Conservation (phyloP, 1,140 invertebrate species). For the Bicyclus anynana region DNA sequence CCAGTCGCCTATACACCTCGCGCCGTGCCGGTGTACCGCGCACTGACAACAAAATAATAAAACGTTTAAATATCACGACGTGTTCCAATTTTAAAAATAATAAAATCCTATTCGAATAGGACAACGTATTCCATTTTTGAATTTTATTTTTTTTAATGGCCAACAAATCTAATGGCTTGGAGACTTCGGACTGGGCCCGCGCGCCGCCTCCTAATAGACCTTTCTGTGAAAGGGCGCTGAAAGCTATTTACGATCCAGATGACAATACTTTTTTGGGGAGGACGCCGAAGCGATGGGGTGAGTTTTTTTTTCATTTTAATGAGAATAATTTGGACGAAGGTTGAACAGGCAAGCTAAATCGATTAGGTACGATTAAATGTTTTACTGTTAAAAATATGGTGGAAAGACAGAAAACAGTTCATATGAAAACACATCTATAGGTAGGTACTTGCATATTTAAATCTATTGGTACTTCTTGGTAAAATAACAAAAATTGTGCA, state of each 20-base stretch:
- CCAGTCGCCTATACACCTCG: conserved; percentile 26
- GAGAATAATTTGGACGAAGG: not conserved
- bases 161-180: conserved; percentile 50
- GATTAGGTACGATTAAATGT: too few relatives aligned
- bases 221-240: conserved; percentile 77
- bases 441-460: too few relatives aligned
- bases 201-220: conserved; percentile 65
- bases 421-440: too few relatives aligned
- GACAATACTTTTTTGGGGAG: conserved; percentile 83
- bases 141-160: conserved; percentile 34
- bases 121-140: conserved; percentile 13
- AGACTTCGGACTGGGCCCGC: conserved; percentile 48
- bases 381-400: too few relatives aligned
- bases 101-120: not conserved
- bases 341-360: too few relatives aligned
- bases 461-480: too few relatives aligned
- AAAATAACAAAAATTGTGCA: too few relatives aligned
- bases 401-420: not conserved
- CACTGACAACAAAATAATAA: not conserved
- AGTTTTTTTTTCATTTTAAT: conserved; percentile 47
- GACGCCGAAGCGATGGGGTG: conserved; percentile 86
- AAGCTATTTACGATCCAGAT: conserved; percentile 82
- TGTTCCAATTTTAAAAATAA: conserved; percentile 16
- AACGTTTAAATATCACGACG: not conserved
- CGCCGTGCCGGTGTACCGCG: conserved; percentile 23